A percentile compares a stretch with the other conserved stretches of the same genome.
These are phyloP conservation scores for rat (Rattus norvegicus) DNA, from an alignment of 2,113 vertebrate genomes.

Conservation along the genomic window GRCr8 NC_086032.1:103546001-103546500, in stretches of 20 bases:
- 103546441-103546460: background rate
- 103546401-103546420: background rate
- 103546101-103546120: background rate
- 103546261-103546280: background rate
- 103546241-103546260: background rate
- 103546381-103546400: accelerated
- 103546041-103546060: background rate
- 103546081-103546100: background rate
- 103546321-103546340: no score
- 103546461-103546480: background rate
- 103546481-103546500: background rate
- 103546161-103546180: background rate
- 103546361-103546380: background rate
- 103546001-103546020: background rate
- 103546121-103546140: background rate
- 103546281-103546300: background rate
- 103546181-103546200: background rate
- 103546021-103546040: background rate
- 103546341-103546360: background rate
- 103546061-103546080: background rate
- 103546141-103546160: background rate
- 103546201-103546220: background rate
- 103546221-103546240: background rate
- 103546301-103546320: background rate
- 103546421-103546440: background rate